These are phyloP conservation scores for Cyprinodon variegatus DNA, from an alignment of 2,113 vertebrate genomes.

Conservation along the genomic window DNA sequence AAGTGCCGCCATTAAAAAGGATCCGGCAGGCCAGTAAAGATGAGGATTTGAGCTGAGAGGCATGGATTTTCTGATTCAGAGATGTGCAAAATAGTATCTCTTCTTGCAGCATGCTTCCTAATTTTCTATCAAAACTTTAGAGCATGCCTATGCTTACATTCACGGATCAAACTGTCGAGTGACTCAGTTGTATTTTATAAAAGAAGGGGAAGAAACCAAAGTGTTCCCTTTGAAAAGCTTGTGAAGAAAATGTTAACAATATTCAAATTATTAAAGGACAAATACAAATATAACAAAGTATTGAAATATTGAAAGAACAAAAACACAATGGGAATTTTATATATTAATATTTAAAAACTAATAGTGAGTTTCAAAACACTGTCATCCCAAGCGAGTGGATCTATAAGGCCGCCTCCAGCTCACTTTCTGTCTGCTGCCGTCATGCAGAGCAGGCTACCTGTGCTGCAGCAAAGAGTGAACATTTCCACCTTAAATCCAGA, in stretches of 20 bases:
- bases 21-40: constrained; percentile 56
- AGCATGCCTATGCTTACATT: constrained; percentile 14
- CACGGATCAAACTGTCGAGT: background rate
- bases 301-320: too few species aligned
- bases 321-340: too few species aligned
- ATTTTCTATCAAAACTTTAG: constrained; percentile 33
- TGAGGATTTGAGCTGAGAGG: constrained; percentile 70
- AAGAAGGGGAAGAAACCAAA: background rate
- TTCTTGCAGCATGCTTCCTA: constrained; percentile 43
- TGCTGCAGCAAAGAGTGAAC: too few species aligned
- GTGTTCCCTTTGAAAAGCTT: background rate
- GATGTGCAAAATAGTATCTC: constrained; percentile 60
- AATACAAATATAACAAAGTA: too few species aligned
- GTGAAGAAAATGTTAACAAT: constrained; percentile 22
- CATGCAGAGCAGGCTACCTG: too few species aligned
- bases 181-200: background rate
- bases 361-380: too few species aligned
- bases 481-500: too few species aligned
- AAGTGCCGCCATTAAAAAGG: constrained; percentile 61
- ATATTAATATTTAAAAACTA: too few species aligned
- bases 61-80: constrained; percentile 58
- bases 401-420: too few species aligned
- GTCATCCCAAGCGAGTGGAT: too few species aligned
- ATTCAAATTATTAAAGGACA: background rate
- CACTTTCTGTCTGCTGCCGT: too few species aligned